Evolutionary conservation across 2,888 invertebrate species (phyloP), one percentile per base, ranked within the genome.

Genomic region (Parnassius mnemosyne): DNA sequence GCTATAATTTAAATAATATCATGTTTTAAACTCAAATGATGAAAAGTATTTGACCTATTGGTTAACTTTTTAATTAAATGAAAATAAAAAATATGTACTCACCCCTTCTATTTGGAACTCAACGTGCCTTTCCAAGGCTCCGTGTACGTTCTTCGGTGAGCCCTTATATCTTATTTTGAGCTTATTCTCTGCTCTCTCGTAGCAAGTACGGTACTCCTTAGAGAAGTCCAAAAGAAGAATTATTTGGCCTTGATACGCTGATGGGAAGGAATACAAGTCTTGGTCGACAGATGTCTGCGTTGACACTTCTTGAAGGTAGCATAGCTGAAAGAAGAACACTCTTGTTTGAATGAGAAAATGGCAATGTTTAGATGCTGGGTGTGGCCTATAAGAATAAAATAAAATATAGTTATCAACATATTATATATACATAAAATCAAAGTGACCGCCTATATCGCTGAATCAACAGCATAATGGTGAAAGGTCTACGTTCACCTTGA

Each of bases 101-200:
- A 87, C 87, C 0, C 87, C 87, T 60, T 72, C 71, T 10, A 85
- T 71, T 41, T 76, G 75, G 0, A 83, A 71, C 10, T 81, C 77
- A 5, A 81, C 81, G 12, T 73, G 66, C 63, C 82, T 77, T 52
- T 79, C 72, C 12, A 74, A 47, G 1, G 64, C 68, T 0, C 75
- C 75, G 7, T 74, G 69, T 1, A 71, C 55, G 5, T 74, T 71
- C 47, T 75, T 72, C 0, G 83, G 83, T 0, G 71, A 66, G 0
- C 86, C 86, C 2, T 71, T 75, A n/a, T 86, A 87, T 2, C 76
- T 71, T 20, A 87, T 63, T 2, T 71, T 67, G 9, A 87, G 65
- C 46, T 75, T 73, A 10, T 81, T 83, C 0, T 77, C 74, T 0
- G 77, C 71, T 0, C 71, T 74, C 0, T 72, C 68, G 5, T 73